These are phyloP conservation scores for Tamandua tetradactyla DNA, from an alignment of 2,797 vertebrate species.

Conservation along the genomic window DNA sequence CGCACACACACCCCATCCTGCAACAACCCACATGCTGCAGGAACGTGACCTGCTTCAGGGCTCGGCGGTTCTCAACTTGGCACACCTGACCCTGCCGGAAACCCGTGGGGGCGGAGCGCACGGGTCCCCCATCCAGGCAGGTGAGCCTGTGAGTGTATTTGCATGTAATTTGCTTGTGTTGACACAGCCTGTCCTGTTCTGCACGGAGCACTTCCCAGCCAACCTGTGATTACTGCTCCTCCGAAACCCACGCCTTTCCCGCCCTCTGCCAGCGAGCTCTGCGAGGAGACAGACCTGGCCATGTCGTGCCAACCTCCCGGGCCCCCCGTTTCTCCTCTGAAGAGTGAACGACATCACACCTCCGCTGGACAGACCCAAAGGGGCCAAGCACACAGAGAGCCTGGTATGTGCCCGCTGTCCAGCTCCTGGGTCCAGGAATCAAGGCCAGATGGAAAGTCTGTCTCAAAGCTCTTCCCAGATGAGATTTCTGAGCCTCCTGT, in stretches of 20 bases:
- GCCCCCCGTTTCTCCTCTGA: background rate
- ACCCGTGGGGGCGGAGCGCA: background rate
- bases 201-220: slow-evolving; percentile 47
- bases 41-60: background rate
- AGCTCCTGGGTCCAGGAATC: background rate
- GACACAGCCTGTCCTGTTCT: background rate
- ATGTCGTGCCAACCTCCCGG: background rate
- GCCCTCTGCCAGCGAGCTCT: slow-evolving; percentile 50
- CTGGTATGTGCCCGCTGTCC: fast-evolving
- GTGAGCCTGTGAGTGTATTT: slow-evolving; percentile 25
- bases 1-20: background rate
- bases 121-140: background rate
- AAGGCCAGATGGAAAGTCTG: background rate
- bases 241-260: background rate
- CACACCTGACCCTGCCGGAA: background rate
- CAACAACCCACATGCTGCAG: background rate
- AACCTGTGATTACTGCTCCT: slow-evolving; percentile 57
- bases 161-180: slow-evolving; percentile 67
- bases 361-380: background rate
- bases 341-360: fast-evolving
- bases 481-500: background rate
- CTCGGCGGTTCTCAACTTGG: background rate
- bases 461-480: background rate
- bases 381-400: fast-evolving
- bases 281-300: background rate